Evolutionary conservation across 2,888 invertebrate species (phyloP).

Genomic region (Cordylochernes scorpioides): DNA sequence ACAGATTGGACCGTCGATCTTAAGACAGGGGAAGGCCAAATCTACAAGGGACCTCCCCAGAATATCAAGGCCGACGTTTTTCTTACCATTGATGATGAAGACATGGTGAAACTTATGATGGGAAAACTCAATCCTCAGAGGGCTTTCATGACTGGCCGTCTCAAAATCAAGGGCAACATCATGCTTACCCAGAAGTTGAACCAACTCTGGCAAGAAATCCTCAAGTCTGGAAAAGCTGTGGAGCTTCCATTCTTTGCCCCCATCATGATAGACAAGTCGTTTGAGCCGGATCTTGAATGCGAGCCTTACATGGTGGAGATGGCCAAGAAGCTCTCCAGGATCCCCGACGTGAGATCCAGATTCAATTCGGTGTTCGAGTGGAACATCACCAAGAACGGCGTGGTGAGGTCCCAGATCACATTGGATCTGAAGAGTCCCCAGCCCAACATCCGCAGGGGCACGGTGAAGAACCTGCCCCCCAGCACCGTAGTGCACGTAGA

Average conservation of each 20-base stretch:
- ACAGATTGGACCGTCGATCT: conserved; percentile 74
- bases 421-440: too few relatives aligned
- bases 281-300: conserved; percentile 11
- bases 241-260: conserved; percentile 15
- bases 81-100: conserved; percentile 52
- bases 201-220: conserved; percentile 31
- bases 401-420: too few relatives aligned
- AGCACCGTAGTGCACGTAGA: too few relatives aligned
- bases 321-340: conserved; percentile 12
- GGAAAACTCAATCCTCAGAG: conserved; percentile 26
- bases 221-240: conserved; percentile 27
- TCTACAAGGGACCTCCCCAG: conserved; percentile 45
- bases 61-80: conserved; percentile 53
- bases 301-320: conserved; percentile 13
- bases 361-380: conserved; percentile 58
- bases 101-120: conserved; percentile 42
- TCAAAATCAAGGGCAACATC: conserved; percentile 69
- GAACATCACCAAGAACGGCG: conserved; percentile 51
- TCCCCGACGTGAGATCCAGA: conserved; percentile 39
- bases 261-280: conserved; percentile 9
- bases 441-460: too few relatives aligned
- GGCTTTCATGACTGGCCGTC: conserved; percentile 68
- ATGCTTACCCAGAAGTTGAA: conserved; percentile 70
- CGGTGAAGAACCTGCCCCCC: too few relatives aligned
- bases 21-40: conserved; percentile 34